Evolutionary conservation across 2,113 vertebrate genomes (phyloP), one percentile per base, ranked within the genome.

Genomic region (Larimichthys polyactis): DNA sequence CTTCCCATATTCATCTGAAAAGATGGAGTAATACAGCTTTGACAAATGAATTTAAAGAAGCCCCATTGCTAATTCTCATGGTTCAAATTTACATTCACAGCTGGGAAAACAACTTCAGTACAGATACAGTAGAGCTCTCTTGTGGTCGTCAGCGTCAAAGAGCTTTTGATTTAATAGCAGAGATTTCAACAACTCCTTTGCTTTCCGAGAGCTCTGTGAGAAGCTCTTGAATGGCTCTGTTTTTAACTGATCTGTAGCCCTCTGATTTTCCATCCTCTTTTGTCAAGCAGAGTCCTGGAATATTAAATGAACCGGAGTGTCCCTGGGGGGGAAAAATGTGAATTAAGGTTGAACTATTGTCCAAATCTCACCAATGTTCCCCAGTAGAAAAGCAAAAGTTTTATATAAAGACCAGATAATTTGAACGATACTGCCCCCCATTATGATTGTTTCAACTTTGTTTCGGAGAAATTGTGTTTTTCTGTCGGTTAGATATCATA

Each of bases 151-250:
- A 2, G 71, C 20, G 19, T 75, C 62, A 76, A 62, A 80, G 67
- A 69, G 62, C 77, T 77, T 85, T 82, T 88, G 71, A 85, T 79
- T 83, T 83, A 69, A 77, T 70, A 73, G 75, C 76, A 55, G 71
- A 43, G 67, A 66, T 72, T 72, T 80, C 55, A 73, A 65, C 68
- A 11, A 27, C 49, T 69, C 55, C 66, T 82, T 66, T 66, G 51
- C 51, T 48, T 48, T 75, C 71, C 1, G 14, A 67, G 75, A 60
- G 75, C 51, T 69, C 46, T 3, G 52, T 66, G n/a, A 87, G 76
- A 5, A 83, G 44, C 75, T 75, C 64, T 71, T 82, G 32, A 75
- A 75, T 54, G 66, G 29, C 43, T 73, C 52, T 24, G 24, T 20
- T 64, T 64, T 67, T 62, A 76, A 79, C 55, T 67, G 57, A 76